phyloP scores from a whole-genome alignment of 37 sponge, comb jelly and placozoan genomes.

The Oscarella lobularis region DNA sequence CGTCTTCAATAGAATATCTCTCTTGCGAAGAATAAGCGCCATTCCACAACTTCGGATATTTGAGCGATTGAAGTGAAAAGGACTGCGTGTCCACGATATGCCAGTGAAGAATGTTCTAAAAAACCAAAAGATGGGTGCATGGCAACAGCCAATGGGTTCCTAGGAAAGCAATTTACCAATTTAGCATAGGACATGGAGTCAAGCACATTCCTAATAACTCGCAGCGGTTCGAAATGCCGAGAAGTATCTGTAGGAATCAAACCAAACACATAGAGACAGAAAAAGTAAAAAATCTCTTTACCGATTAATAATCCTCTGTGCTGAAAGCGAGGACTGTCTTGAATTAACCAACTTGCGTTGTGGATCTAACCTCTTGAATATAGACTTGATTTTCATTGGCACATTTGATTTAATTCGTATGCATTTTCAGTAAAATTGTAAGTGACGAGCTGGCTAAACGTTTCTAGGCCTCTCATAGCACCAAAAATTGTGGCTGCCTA shows the following conservation, averaged over 20 bases:
- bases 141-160: too few relatives aligned
- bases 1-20: conserved; percentile 23
- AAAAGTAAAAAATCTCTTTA: not conserved
- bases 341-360: not conserved
- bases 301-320: conserved; percentile 40
- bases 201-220: conserved; percentile 16
- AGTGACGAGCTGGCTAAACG: conserved; percentile 42
- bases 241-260: conserved; percentile 29
- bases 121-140: not conserved
- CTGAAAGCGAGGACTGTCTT: conserved; percentile 39
- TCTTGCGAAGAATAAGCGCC: conserved; percentile 25
- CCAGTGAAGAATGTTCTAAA: conserved; percentile 63
- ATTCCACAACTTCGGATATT: conserved; percentile 23
- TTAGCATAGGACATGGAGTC: conserved; percentile 9
- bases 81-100: conserved; percentile 67
- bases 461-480: conserved; percentile 43
- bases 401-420: too few relatives aligned
- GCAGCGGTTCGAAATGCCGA: conserved; percentile 35
- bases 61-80: conserved; percentile 32
- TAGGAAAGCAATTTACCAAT: conserved; percentile 4
- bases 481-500: conserved; percentile 31
- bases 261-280: not conserved
- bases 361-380: not conserved
- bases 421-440: not conserved
- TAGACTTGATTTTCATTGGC: too few relatives aligned